Percentiles rank a stretch among this genome's conserved stretches.
Evolutionary conservation across 2,888 invertebrate genomes (phyloP).

Genomic region (Tipula confusa): DNA sequence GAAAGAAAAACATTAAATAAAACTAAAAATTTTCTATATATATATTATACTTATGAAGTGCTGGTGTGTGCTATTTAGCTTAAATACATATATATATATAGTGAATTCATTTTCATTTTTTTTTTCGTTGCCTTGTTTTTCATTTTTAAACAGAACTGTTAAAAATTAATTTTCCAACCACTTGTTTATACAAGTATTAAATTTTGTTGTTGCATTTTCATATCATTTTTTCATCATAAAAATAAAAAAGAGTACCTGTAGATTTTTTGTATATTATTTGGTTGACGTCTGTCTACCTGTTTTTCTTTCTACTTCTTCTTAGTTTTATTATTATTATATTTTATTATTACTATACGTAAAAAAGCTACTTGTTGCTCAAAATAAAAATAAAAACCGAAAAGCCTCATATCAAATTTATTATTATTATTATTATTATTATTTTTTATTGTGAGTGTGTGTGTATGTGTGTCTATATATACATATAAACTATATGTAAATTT

Average conservation of each 20-base stretch:
- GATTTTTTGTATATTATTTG: conserved; percentile 28
- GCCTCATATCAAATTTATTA: conserved; percentile 4
- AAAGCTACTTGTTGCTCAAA: conserved; percentile 29
- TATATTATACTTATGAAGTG: neutral
- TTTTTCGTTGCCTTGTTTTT: neutral
- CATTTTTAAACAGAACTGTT: conserved; percentile 25
- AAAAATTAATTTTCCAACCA: conserved; percentile 27
- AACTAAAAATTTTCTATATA: neutral
- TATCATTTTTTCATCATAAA: conserved; percentile 20
- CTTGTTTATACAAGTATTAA: conserved; percentile 14
- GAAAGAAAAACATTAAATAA: too few relatives aligned
- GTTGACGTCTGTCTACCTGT: conserved; percentile 30
- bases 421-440: neutral
- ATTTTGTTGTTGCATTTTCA: conserved; percentile 30
- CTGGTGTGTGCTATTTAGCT: conserved; percentile 3
- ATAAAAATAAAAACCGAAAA: neutral
- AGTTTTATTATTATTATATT: conserved; percentile 21
- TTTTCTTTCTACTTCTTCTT: conserved; percentile 20
- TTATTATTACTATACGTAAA: conserved; percentile 28
- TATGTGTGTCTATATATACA: too few relatives aligned
- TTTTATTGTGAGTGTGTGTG: too few relatives aligned
- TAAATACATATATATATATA: too few relatives aligned
- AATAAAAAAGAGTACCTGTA: conserved; percentile 31
- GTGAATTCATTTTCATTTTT: neutral
- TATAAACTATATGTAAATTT: too few relatives aligned